Evolutionary conservation across 2,113 vertebrate genomes (phyloP).

Genomic region (Parotia lawesii): DNA sequence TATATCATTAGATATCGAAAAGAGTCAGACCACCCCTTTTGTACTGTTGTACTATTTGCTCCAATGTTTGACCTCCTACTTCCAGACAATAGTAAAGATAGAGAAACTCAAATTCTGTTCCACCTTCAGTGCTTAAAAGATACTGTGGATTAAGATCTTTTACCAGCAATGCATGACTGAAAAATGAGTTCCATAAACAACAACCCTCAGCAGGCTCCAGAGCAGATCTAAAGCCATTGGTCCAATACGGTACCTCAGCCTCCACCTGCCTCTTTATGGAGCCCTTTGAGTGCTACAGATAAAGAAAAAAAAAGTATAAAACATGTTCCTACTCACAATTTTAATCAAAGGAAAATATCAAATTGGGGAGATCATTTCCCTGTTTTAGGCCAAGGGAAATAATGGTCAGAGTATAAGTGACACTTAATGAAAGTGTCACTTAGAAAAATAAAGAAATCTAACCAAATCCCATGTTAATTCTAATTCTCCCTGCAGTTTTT

Average conservation of each 20-base stretch:
- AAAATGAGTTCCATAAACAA: not conserved
- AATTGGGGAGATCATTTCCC: not conserved
- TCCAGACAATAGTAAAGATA: not conserved
- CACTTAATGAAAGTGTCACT: not conserved
- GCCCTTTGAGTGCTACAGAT: not conserved
- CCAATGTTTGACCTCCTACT: not conserved
- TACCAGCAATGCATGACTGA: not conserved
- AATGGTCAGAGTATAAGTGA: not conserved
- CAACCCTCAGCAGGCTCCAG: not conserved
- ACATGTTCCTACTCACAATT: not conserved
- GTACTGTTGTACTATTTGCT: not conserved
- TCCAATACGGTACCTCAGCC: not conserved
- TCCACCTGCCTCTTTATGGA: not conserved
- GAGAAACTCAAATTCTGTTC: not conserved
- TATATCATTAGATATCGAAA: not conserved
- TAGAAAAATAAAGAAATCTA: not conserved
- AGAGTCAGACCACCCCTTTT: not conserved
- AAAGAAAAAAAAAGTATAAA: not conserved
- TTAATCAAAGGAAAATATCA: conserved; percentile 26
- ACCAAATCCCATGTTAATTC: not conserved
- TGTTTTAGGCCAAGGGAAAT: not conserved
- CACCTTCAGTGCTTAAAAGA: not conserved
- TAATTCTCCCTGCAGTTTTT: not conserved
- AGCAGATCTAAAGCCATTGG: not conserved
- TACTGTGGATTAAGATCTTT: not conserved